Base-by-base conservation (phyloP, 2,888 invertebrate genomes). In the Standfussiana lucernea region DNA sequence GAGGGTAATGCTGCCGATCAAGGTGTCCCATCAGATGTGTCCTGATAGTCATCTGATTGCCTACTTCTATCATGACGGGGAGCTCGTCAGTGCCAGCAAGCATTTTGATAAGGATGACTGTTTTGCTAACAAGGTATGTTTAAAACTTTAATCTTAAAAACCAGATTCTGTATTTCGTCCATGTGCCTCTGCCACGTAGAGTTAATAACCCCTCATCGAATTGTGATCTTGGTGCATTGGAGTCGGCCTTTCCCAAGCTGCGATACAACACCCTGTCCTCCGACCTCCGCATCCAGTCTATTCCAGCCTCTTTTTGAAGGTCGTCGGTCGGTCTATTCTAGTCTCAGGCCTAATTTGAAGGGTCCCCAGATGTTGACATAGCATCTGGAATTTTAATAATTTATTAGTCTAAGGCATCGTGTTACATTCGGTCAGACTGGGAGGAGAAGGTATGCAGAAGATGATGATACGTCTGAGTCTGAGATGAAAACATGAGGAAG, bases 61-160 rank as follows among this genome's bases (percentile, higher is more conserved):
- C 1, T 97, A 97, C 84, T 97, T 97, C 89, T 95, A 97, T 76
- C 92, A 95, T 35, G 96, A 97, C 61, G 97, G 97, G 1, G 97
- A 97, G 86, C 92, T 97, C 3, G 95, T 97, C 18, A 97, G 97
- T 62, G 97, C 97, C 8, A 96, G 95, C 84, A 95, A 97, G 79
- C 94, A 95, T 88, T 95, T 97, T 76, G 94, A 96, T 32, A 95
- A 97, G 87, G 95, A 97, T 10, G 96, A 97, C 50, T 97, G 97
- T 89, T 97, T 97, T 88, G 94, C 92, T 21, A 97, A 97, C 90
- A 96, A 97, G 95, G 97, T 97, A 75, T 11, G 56, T 53, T 56
- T 28, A 7, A 18, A 11, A 8, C 13, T 32, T 24, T 7, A 13
- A 56, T 56, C 35, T 28, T 28, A 18, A 18, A 8, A 24, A 24